A percentile compares a stretch with the other conserved stretches of the same genome.
Evolutionary conservation across 2,797 vertebrate genomes (phyloP).

Genomic region (Champsocephalus esox): DNA sequence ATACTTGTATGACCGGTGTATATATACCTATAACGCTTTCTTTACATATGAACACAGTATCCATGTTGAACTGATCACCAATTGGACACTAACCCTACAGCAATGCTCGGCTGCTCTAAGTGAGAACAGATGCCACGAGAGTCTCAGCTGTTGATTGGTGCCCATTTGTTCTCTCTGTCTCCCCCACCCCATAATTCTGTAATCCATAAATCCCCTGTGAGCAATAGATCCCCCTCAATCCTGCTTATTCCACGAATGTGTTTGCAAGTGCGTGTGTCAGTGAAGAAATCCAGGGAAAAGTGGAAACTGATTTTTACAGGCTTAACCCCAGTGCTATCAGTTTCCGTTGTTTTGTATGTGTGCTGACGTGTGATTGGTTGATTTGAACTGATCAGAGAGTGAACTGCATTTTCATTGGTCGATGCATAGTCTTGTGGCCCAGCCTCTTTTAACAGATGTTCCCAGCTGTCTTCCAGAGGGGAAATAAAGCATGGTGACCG

Average conservation of each 20-base stretch:
- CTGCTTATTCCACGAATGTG: constrained; percentile 66
- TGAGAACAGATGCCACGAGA: constrained; percentile 71
- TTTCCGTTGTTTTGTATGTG: neutral
- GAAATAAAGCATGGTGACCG: constrained; percentile 62
- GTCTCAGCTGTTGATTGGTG: constrained; percentile 75
- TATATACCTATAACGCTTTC: neutral
- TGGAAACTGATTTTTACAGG: constrained; percentile 43
- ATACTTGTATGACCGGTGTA: neutral
- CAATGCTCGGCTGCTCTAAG: constrained; percentile 52
- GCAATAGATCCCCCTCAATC: constrained; percentile 75
- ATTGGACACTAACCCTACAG: constrained; percentile 38
- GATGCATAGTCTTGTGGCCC: neutral
- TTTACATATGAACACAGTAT: constrained; percentile 5
- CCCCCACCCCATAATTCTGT: constrained; percentile 54
- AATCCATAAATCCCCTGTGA: constrained; percentile 70
- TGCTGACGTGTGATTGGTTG: constrained; percentile 38
- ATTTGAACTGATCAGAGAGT: constrained; percentile 44
- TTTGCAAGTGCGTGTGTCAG: constrained; percentile 8
- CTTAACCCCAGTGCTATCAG: constrained; percentile 28
- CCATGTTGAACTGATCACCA: constrained; percentile 12
- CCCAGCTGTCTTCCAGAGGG: constrained; percentile 74
- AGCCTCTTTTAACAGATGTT: constrained; percentile 78
- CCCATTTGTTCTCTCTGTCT: constrained; percentile 55
- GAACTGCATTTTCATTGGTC: constrained; percentile 49
- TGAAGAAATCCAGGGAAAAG: constrained; percentile 38